Evolutionary conservation across 2,113 vertebrate genomes (phyloP).

Genomic region (Cnemophilus loriae): DNA sequence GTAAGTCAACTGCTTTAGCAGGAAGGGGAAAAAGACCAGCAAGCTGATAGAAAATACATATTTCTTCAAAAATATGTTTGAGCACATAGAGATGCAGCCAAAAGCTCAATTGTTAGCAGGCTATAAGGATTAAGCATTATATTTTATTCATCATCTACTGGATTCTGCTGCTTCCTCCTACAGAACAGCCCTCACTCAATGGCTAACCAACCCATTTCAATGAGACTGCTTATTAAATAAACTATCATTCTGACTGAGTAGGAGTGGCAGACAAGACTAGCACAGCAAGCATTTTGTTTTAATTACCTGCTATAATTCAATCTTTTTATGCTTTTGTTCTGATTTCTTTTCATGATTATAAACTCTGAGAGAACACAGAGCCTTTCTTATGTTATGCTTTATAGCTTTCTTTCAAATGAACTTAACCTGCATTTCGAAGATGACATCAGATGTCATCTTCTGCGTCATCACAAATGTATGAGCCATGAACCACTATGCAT

Average conservation of each 20-base stretch:
- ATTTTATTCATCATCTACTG: not conserved
- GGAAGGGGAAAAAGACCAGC: not conserved
- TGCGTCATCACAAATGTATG: not conserved
- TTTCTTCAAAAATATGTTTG: not conserved
- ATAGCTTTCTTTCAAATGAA: not conserved
- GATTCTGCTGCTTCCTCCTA: not conserved
- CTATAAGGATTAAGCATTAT: not conserved
- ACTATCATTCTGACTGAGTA: not conserved
- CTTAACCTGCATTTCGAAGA: not conserved
- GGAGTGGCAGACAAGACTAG: not conserved
- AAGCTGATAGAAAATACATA: not conserved
- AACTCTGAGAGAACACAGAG: not conserved
- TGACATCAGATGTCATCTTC: not conserved
- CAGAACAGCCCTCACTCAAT: not conserved
- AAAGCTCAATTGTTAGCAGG: not conserved
- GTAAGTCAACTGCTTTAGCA: not conserved
- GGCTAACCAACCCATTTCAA: not conserved
- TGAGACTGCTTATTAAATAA: slow-evolving; percentile 16
- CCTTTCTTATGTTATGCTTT: not conserved
- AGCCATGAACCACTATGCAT: not conserved
- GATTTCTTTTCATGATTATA: slow-evolving; percentile 9
- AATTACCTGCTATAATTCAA: slow-evolving; percentile 6
- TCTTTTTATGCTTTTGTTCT: slow-evolving; percentile 22
- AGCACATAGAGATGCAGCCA: not conserved
- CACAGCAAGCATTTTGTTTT: not conserved